Evolutionary conservation across 2,888 invertebrate species (phyloP).

Genomic region (Acleris holmiana): DNA sequence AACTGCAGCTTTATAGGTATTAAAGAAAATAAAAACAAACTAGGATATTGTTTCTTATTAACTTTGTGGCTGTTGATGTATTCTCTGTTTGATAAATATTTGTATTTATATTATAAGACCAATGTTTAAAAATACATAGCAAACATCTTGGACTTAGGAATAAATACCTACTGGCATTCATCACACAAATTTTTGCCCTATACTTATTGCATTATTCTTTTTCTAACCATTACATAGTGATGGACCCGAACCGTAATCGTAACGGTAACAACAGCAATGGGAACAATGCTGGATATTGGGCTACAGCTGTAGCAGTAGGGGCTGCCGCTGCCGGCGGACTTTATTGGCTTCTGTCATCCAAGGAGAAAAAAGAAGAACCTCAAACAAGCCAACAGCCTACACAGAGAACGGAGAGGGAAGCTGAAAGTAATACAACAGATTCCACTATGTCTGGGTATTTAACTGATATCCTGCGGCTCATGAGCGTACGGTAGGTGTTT

Average conservation of each 20-base stretch:
- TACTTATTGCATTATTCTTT: not conserved
- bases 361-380: not conserved
- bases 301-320: slow-evolving; percentile 31
- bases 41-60: too few species aligned
- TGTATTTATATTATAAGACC: too few species aligned
- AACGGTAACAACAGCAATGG: slow-evolving; percentile 1
- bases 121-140: too few species aligned
- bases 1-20: too few species aligned
- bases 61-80: too few species aligned
- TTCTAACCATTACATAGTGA: not conserved
- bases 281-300: slow-evolving; percentile 16
- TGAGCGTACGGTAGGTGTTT: slow-evolving; percentile 7
- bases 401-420: not conserved
- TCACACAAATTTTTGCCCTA: not conserved
- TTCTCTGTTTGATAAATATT: too few species aligned
- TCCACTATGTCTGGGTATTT: slow-evolving; percentile 3
- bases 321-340: slow-evolving; percentile 20
- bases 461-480: slow-evolving; percentile 1
- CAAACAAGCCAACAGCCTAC: not conserved
- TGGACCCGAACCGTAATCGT: slow-evolving; percentile 10
- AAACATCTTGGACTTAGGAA: too few species aligned
- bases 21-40: too few species aligned
- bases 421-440: not conserved
- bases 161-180: too few species aligned
- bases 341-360: slow-evolving; percentile 27